phyloP scores from a whole-genome alignment of 1,140 invertebrate genomes.

The Calephelis virginiensis region DNA sequence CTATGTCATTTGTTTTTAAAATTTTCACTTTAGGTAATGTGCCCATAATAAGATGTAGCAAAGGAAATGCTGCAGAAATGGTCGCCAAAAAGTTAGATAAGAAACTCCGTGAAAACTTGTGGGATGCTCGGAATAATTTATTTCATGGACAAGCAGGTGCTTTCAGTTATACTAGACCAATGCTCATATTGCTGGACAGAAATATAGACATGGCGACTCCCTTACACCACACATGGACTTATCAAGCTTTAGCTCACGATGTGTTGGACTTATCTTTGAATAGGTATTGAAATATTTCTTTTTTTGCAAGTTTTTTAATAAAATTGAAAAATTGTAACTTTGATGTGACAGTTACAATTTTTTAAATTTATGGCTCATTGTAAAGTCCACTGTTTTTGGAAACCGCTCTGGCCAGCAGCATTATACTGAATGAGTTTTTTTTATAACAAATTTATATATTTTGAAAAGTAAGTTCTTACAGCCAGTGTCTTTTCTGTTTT shows the following conservation, averaged over 20 bases:
- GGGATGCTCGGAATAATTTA: slow-evolving; percentile 97
- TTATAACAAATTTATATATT: too few species aligned
- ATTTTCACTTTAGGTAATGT: slow-evolving; percentile 83
- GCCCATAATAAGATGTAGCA: slow-evolving; percentile 96
- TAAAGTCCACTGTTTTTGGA: too few species aligned
- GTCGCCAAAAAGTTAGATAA: slow-evolving; percentile 98
- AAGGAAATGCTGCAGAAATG: slow-evolving; percentile 98
- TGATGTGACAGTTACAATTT: too few species aligned
- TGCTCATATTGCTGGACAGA: slow-evolving; percentile 95
- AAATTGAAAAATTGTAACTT: too few species aligned
- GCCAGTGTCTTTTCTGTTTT: too few species aligned
- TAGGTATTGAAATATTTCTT: slow-evolving; percentile 45
- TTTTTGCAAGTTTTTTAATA: too few species aligned
- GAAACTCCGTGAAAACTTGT: slow-evolving; percentile 97
- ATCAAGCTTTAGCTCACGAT: slow-evolving; percentile 98
- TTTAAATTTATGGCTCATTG: too few species aligned
- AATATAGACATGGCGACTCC: slow-evolving; percentile 98
- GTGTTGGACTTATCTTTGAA: slow-evolving; percentile 95
- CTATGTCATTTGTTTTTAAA: too few species aligned
- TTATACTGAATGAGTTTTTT: too few species aligned
- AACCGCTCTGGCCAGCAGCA: too few species aligned
- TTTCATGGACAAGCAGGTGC: slow-evolving; percentile 91
- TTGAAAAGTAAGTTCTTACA: too few species aligned
- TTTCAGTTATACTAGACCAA: slow-evolving; percentile 93
- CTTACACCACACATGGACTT: slow-evolving; percentile 99